phyloP scores from a whole-genome alignment of 2,888 invertebrate genomes.

The Smittia aterrima region DNA sequence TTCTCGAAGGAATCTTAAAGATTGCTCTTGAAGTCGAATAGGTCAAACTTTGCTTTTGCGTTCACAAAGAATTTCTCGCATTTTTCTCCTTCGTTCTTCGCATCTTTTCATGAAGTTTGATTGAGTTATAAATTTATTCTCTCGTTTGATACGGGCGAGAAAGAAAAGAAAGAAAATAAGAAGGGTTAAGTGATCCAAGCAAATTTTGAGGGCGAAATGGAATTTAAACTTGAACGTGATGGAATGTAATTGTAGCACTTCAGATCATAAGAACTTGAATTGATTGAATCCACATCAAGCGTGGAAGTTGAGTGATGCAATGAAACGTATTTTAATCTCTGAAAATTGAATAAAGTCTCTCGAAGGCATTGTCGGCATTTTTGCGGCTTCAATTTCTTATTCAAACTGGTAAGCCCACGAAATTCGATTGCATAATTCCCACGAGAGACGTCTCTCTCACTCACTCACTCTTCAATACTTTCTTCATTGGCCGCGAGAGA shows the following conservation, averaged over 20 bases:
- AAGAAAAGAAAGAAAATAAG: conserved; percentile 21
- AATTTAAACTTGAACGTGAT: conserved; percentile 37
- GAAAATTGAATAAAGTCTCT: no score
- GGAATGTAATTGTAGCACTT: conserved; percentile 36
- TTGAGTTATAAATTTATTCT: conserved; percentile 36
- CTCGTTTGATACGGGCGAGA: neutral
- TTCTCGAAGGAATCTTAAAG: neutral
- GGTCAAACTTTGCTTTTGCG: neutral
- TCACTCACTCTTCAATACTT: neutral
- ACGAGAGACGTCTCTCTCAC: neutral
- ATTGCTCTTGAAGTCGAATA: neutral
- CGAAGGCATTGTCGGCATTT: no score
- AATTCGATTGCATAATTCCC: conserved; percentile 12
- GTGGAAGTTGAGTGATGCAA: no score
- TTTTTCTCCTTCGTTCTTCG: neutral
- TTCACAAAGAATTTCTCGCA: neutral
- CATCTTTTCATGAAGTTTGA: conserved; percentile 20
- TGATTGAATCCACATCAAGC: no score
- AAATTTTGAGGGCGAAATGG: neutral
- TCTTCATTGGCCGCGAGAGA: neutral
- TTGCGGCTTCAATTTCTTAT: no score
- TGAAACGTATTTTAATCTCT: no score
- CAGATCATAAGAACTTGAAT: no score
- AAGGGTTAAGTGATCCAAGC: conserved; percentile 33
- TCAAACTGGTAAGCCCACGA: neutral